These are phyloP conservation scores for Omphaloscelis lunosa DNA, from an alignment of 2,888 invertebrate genomes.

Conservation along the genomic window DNA sequence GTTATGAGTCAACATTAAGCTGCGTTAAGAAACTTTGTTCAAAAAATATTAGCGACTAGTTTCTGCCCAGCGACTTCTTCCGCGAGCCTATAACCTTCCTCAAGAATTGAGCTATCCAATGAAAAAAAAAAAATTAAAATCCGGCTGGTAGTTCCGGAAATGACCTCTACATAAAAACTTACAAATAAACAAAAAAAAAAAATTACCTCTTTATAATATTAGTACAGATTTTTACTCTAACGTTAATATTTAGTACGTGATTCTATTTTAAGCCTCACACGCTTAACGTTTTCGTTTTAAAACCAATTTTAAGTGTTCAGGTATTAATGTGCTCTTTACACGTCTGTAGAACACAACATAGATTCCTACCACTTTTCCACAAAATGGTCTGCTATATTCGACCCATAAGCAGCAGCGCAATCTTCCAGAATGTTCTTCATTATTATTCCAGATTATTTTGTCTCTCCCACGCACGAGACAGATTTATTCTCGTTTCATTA, in stretches of 20 bases:
- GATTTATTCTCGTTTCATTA: slow-evolving; percentile 49
- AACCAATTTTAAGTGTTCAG: neutral
- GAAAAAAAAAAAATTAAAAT: no score
- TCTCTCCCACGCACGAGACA: slow-evolving; percentile 29
- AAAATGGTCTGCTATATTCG: slow-evolving; percentile 1
- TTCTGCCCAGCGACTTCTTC: no score
- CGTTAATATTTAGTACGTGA: neutral
- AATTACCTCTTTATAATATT: no score
- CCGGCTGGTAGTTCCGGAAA: no score
- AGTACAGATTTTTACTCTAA: neutral
- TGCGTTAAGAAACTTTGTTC: no score
- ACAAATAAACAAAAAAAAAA: no score
- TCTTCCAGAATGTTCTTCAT: slow-evolving; percentile 33
- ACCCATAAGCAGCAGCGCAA: neutral
- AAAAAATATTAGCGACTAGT: neutral
- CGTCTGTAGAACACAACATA: neutral
- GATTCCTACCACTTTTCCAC: neutral
- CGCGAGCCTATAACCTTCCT: no score
- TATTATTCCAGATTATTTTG: slow-evolving; percentile 41
- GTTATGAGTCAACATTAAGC: no score
- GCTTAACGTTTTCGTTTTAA: no score
- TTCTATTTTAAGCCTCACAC: no score
- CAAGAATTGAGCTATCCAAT: no score
- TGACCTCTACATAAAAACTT: no score
- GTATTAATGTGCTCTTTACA: neutral